Evolutionary conservation across 2,797 vertebrate species (phyloP).

Genomic region (Eurystomus glaucurus): DNA sequence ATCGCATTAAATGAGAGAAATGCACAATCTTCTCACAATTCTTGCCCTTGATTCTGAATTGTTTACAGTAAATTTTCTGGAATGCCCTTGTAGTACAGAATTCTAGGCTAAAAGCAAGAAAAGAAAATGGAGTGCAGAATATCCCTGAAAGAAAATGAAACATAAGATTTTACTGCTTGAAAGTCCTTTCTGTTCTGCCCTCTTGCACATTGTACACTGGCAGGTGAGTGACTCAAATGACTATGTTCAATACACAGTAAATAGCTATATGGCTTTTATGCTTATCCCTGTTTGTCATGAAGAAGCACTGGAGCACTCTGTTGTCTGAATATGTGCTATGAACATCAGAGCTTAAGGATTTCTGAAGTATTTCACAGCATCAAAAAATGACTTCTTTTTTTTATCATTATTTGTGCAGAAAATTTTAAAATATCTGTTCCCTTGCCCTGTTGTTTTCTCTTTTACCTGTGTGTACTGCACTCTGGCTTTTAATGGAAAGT

Average conservation of each 20-base stretch:
- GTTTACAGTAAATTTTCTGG: neutral
- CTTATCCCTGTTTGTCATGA: neutral
- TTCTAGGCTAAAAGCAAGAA: neutral
- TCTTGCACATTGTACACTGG: neutral
- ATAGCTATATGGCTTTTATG: neutral
- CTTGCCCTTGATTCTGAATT: neutral
- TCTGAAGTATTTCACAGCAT: neutral
- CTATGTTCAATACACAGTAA: neutral
- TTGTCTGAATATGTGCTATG: neutral
- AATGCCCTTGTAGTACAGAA: neutral
- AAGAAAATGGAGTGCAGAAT: neutral
- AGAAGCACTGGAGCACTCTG: neutral
- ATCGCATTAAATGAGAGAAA: neutral
- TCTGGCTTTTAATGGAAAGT: neutral
- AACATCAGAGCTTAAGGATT: neutral
- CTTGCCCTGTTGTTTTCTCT: neutral
- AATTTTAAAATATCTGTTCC: neutral
- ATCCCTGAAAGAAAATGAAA: neutral
- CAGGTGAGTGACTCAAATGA: neutral
- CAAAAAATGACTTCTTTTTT: neutral
- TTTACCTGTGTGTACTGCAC: neutral
- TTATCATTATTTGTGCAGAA: neutral
- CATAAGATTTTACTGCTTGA: neutral
- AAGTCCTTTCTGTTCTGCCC: neutral
- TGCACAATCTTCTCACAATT: neutral